A percentile compares a stretch with the other conserved stretches of the same genome.
Conservation (phyloP, 53 echinoderm and acorn worm species). For the Luidia sarsii region DNA sequence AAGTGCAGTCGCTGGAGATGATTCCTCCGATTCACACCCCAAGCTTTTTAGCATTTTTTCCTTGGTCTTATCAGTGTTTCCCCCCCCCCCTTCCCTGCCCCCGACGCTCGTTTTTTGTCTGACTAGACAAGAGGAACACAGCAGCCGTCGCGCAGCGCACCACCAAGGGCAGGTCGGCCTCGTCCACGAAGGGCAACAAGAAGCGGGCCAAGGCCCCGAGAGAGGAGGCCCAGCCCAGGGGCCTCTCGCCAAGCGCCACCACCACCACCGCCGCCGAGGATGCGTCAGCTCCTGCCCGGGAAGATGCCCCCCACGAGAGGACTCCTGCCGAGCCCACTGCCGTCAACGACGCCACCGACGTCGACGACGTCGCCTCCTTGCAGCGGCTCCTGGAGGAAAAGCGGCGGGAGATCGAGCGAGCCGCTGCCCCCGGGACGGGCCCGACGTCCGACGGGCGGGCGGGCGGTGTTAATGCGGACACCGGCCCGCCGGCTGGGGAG, state of each 20-base stretch:
- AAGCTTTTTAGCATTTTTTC: too few relatives aligned
- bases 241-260: too few relatives aligned
- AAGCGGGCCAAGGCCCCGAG: constrained; percentile 43
- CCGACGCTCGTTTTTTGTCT: too few relatives aligned
- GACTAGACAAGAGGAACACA: constrained; percentile 63
- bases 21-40: too few relatives aligned
- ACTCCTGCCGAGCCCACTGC: neutral
- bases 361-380: neutral
- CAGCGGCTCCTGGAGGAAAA: constrained; percentile 56
- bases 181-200: constrained; percentile 21
- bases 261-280: neutral
- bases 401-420: constrained; percentile 34
- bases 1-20: too few relatives aligned
- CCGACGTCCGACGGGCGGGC: neutral
- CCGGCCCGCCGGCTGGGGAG: neutral
- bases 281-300: neutral
- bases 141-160: constrained; percentile 7
- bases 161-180: constrained; percentile 10
- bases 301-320: too few relatives aligned
- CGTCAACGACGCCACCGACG: neutral
- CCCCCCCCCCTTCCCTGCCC: too few relatives aligned
- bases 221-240: neutral
- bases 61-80: too few relatives aligned
- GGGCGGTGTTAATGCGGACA: neutral
- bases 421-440: neutral